A percentile compares a stretch with the other conserved stretches of the same genome.
Evolutionary conservation across 2,888 invertebrate species (phyloP).

Genomic region (Eristalis arbustorum): DNA sequence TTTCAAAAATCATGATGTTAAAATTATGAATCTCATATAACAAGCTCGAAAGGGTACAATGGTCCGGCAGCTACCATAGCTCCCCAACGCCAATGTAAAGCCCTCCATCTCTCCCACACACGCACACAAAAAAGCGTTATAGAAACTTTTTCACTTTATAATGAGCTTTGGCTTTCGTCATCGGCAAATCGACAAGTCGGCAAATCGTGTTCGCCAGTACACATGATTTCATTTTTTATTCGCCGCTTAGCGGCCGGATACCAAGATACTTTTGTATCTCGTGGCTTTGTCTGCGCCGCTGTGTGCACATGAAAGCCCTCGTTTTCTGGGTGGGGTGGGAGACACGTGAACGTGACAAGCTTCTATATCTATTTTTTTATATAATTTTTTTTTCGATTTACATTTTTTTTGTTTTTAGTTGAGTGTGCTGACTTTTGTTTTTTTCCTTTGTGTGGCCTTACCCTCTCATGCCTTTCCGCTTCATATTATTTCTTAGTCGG

Average conservation of each 20-base stretch:
- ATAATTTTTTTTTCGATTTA: slow-evolving; percentile 65
- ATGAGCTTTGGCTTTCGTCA: slow-evolving; percentile 32
- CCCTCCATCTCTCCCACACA: neutral
- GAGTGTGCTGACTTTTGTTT: slow-evolving; percentile 43
- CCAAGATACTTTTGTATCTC: slow-evolving; percentile 44
- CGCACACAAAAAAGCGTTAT: neutral
- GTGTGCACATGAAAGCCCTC: slow-evolving; percentile 70
- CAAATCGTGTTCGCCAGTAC: slow-evolving; percentile 23
- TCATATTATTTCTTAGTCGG: slow-evolving; percentile 62
- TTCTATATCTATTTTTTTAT: slow-evolving; percentile 51
- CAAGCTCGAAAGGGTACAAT: neutral
- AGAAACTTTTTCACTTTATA: neutral
- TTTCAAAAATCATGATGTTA: too few species aligned
- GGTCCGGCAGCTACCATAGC: neutral
- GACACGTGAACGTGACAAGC: slow-evolving; percentile 77
- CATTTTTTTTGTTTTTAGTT: slow-evolving; percentile 58
- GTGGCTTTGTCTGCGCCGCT: slow-evolving; percentile 36
- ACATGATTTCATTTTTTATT: slow-evolving; percentile 12
- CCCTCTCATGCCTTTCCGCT: slow-evolving; percentile 34
- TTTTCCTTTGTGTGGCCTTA: slow-evolving; percentile 50
- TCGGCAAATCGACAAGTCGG: slow-evolving; percentile 19
- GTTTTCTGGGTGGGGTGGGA: slow-evolving; percentile 65
- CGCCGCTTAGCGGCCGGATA: slow-evolving; percentile 37
- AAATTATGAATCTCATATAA: too few species aligned
- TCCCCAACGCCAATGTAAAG: neutral